Conservation (phyloP, 2,113 vertebrate genomes). For the Oreochromis spilurus region DNA sequence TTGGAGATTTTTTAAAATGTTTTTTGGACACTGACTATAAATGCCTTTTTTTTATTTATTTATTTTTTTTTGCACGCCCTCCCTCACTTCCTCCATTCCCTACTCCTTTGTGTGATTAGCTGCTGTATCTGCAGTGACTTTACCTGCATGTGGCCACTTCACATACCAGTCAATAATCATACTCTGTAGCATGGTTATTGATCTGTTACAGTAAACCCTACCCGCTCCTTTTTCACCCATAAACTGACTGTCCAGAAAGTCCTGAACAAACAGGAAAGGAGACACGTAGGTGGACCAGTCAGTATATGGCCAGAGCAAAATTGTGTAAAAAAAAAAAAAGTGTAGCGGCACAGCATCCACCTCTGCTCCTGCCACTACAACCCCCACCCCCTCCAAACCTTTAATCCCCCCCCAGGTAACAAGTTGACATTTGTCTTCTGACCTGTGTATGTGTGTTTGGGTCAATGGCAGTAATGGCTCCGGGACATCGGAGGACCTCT, state of each 20-base stretch:
- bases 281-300: conserved; percentile 28
- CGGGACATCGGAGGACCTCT: conserved; percentile 95
- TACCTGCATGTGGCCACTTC: conserved; percentile 84
- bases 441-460: conserved; percentile 64
- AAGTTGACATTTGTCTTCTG: conserved; percentile 31
- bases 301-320: conserved; percentile 83
- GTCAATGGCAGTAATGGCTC: conserved; percentile 90
- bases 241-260: conserved; percentile 72
- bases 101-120: conserved; percentile 68
- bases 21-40: neutral
- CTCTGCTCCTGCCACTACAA: conserved; percentile 74
- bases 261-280: neutral
- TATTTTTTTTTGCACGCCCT: conserved; percentile 69
- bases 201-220: conserved; percentile 73
- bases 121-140: conserved; percentile 61
- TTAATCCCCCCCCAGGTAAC: neutral
- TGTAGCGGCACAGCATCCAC: conserved; percentile 67
- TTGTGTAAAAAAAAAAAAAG: conserved; percentile 62
- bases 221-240: conserved; percentile 78
- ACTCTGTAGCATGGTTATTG: conserved; percentile 84
- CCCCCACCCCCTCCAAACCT: neutral
- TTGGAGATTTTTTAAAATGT: neutral
- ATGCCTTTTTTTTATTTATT: neutral
- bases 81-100: conserved; percentile 92
- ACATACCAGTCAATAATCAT: conserved; percentile 83